Evolutionary conservation across 2,888 invertebrate genomes (phyloP), one percentile per base, ranked within the genome.

Genomic region (Listrodromus nycthemerus): DNA sequence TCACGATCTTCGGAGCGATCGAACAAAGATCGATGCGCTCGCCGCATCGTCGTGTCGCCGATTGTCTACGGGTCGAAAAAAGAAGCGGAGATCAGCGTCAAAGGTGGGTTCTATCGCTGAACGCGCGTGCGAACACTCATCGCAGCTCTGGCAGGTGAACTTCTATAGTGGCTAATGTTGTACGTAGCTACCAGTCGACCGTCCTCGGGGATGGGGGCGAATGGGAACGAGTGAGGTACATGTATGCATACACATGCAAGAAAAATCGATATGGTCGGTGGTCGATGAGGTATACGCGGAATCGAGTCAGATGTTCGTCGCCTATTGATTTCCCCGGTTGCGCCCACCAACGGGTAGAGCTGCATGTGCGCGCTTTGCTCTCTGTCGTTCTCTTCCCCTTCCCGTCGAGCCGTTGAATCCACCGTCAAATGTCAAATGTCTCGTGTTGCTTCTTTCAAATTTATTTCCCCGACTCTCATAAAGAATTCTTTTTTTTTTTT

Each of bases 291-390:
- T 79, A 80, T 86, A 86, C 73, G 70, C 84, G 76, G 82, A 88
- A 87, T 87, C 81, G 67, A 76, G 71, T 86, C 87, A 84, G 73
- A 82, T 81, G 85, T 80, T 85, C 84, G 89, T 86, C 88, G 88
- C 75, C 89, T 92, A 92, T 92, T 92, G 92, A 92, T 92, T 92
- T 92, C 90, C 88, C 89, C 86, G 87, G 87, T 88, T 88, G 89
- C 81, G 71, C 76, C 77, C 73, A 69, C 73, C 50, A 74, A n/a
- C 85, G 86, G 85, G 79, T 82, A 69, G 85, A 85, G 24, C 86
- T 80, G 84, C 83, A 84, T 85, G 84, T 85, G 80, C 85, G 78
- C 86, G 58, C 69, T 70, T 55, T 78, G 78, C 82, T 63, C 33
- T 45, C 30, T 73, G 27, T 61, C 58, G 10, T 27, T 61, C 24